Evolutionary conservation across 2,797 vertebrate genomes (phyloP).

Genomic region (Momotus momota): DNA sequence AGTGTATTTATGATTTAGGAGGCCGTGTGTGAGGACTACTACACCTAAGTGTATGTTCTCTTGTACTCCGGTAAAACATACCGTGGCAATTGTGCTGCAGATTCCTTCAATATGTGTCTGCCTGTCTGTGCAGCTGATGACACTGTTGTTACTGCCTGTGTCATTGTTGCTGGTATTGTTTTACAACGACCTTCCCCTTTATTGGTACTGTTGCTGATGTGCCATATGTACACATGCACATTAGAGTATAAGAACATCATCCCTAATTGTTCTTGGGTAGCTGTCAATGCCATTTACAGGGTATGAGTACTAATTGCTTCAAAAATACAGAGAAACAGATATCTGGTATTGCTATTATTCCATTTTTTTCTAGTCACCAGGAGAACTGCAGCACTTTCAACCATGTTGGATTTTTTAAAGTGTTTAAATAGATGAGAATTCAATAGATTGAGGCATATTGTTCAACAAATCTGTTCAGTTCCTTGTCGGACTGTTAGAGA

Average conservation of each 20-base stretch:
- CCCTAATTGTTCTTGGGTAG: slow-evolving; percentile 52
- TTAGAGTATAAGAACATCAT: slow-evolving; percentile 40
- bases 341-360: slow-evolving; percentile 24
- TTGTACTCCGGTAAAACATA: neutral
- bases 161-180: slow-evolving; percentile 22
- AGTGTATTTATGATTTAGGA: neutral
- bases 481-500: neutral
- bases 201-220: slow-evolving; percentile 36
- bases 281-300: slow-evolving; percentile 30
- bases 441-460: neutral
- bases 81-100: neutral
- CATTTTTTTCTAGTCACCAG: neutral
- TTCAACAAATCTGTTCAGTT: slow-evolving; percentile 1
- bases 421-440: slow-evolving; percentile 34
- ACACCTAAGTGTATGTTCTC: slow-evolving; percentile 19
- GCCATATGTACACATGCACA: slow-evolving; percentile 54
- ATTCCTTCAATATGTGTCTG: slow-evolving; percentile 27
- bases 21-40: neutral
- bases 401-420: neutral
- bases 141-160: neutral
- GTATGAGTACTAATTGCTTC: slow-evolving; percentile 43
- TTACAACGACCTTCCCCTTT: slow-evolving; percentile 41
- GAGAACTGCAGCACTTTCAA: slow-evolving; percentile 4
- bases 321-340: slow-evolving; percentile 46
- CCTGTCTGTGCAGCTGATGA: slow-evolving; percentile 52